These are phyloP conservation scores for Nyctalus aviator DNA, from an alignment of 2,797 vertebrate species.

Conservation along the genomic window DNA sequence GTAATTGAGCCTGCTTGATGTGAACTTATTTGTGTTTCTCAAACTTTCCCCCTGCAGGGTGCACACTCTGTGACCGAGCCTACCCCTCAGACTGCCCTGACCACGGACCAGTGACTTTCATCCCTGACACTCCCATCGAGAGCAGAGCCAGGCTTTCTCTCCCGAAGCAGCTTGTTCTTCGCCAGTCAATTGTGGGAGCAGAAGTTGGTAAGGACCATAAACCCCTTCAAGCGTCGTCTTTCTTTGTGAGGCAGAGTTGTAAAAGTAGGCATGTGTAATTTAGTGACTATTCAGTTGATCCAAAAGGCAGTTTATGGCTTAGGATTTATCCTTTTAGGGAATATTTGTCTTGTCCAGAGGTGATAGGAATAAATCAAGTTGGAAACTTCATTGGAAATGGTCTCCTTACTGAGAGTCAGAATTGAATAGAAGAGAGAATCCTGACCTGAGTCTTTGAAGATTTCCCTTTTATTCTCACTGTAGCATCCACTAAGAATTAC, in stretches of 20 bases:
- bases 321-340: constrained; percentile 22
- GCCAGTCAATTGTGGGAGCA: constrained; percentile 94
- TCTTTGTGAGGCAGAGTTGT: background rate
- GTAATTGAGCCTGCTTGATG: background rate
- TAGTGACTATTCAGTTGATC: background rate
- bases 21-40: constrained; percentile 26
- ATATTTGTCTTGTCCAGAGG: background rate
- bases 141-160: constrained; percentile 97
- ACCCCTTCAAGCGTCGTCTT: background rate
- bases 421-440: background rate
- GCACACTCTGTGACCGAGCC: constrained; percentile 96
- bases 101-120: constrained; percentile 97
- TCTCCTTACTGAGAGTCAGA: background rate
- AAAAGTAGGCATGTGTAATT: background rate
- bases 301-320: constrained; percentile 18
- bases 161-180: constrained; percentile 94
- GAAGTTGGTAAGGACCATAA: constrained; percentile 91
- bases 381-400: background rate
- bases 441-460: background rate
- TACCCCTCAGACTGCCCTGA: constrained; percentile 98
- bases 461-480: background rate
- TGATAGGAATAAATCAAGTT: background rate
- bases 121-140: constrained; percentile 96
- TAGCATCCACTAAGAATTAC: background rate
- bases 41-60: constrained; percentile 89